Base-by-base conservation (phyloP, 2,888 invertebrate genomes). In the Spialia ferax region DNA sequence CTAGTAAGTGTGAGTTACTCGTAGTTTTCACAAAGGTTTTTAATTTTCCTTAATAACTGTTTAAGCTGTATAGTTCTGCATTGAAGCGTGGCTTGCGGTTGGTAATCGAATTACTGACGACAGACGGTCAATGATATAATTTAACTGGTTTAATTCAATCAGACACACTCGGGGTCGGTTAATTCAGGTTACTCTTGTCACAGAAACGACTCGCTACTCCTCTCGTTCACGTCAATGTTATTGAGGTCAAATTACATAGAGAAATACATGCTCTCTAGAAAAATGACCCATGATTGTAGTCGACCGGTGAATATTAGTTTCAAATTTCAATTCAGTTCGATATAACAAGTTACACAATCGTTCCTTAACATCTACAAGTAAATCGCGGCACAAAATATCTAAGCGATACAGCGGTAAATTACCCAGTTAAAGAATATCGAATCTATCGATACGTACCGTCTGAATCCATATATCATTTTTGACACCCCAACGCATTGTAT, bases 111-210 rank as follows among this genome's bases (percentile, higher is more conserved):
- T 92, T 89, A 92, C 83, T 71, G 83, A 77, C 82, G 83, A 84
- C 83, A 81, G 84, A 82, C 85, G 78, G 79, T 77, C 89, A 91
- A 87, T 92, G 89, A 91, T 90, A 91, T 91, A 90, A 92, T 91
- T 92, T 87, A 89, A 87, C 89, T 90, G 86, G 85, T 87, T 89
- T 87, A 91, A 91, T 91, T 87, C 82, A 87, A 91, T 89, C 84
- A 76, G 89, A 85, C 87, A 85, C 87, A 86, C 88, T 83, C 73
- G 87, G 83, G 88, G 87, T 87, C 89, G 82, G 81, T 75, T 84
- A 88, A 91, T 88, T 87, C 81, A 81, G 91, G 89, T 90, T 88
- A 86, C 82, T 82, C 81, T 45, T 78, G 80, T 77, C 79, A 74
- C 75, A 82, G 77, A 80, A 79, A 80, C 77, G 77, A 62, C 62